phyloP scores from a whole-genome alignment of 2,113 vertebrate genomes.

The Passer domesticus region DNA sequence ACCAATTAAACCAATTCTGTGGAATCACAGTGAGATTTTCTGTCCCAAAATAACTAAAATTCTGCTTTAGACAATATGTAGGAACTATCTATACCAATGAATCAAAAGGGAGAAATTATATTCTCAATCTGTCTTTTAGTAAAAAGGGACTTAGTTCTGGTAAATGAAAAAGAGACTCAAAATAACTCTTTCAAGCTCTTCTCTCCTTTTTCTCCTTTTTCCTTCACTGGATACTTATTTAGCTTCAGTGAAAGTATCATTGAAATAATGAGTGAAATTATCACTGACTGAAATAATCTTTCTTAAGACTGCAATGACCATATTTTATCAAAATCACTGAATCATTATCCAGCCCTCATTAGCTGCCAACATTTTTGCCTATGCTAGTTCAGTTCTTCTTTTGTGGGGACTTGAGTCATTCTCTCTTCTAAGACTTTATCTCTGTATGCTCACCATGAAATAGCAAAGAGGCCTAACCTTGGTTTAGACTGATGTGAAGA shows the following conservation, averaged over 20 bases:
- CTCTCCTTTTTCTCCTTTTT: neutral
- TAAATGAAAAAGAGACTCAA: neutral
- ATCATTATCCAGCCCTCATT: neutral
- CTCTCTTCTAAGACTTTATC: neutral
- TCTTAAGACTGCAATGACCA: neutral
- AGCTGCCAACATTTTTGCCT: neutral
- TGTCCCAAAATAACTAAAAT: neutral
- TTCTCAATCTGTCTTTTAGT: neutral
- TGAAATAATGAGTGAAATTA: neutral
- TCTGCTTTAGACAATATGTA: neutral
- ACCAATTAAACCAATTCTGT: neutral
- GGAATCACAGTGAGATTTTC: neutral
- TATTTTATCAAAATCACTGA: neutral
- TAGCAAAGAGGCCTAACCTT: neutral
- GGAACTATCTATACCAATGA: neutral
- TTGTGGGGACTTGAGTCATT: neutral
- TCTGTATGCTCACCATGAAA: neutral
- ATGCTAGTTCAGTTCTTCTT: neutral
- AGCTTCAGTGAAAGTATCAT: neutral
- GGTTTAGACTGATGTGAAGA: neutral
- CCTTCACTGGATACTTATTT: neutral
- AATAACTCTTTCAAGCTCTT: neutral
- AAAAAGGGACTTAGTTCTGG: neutral
- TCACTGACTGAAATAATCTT: neutral
- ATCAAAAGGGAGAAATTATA: neutral